Evolutionary conservation across 1,140 invertebrate species (phyloP).

Genomic region (Brachystomella parvula): DNA sequence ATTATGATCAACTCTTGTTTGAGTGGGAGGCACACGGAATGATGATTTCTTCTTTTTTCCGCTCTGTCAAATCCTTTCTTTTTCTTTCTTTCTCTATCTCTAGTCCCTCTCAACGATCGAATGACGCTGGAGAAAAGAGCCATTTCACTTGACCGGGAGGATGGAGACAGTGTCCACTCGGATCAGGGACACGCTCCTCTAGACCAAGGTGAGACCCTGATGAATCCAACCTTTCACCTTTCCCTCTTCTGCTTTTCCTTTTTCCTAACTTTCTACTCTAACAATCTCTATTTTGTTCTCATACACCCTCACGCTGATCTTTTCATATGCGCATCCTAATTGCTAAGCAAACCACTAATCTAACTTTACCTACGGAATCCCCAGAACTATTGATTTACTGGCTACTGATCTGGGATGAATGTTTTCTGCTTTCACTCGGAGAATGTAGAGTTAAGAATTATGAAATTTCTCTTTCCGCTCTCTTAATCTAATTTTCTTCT

Average conservation of each 20-base stretch:
- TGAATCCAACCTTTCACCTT: slow-evolving; percentile 2
- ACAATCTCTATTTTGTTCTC: not conserved
- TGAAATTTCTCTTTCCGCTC: no score
- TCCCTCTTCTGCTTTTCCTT: slow-evolving; percentile 12
- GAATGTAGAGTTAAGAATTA: no score
- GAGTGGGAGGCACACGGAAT: not conserved
- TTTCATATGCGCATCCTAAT: no score
- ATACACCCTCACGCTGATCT: no score
- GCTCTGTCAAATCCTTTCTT: slow-evolving; percentile 15
- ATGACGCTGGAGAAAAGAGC: slow-evolving; percentile 57
- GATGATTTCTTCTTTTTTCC: slow-evolving; percentile 18
- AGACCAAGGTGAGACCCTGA: slow-evolving; percentile 10
- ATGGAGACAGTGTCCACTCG: slow-evolving; percentile 44
- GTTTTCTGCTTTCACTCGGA: no score
- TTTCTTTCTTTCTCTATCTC: slow-evolving; percentile 23
- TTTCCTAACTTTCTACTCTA: not conserved
- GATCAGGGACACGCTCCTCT: slow-evolving; percentile 54
- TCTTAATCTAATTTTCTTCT: not conserved
- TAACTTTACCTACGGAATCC: no score
- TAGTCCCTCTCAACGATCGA: slow-evolving; percentile 63
- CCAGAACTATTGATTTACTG: no score
- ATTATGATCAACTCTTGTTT: not conserved
- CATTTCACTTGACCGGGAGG: slow-evolving; percentile 55
- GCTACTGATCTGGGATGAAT: no score
- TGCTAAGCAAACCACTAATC: no score